Percentiles rank a stretch among this genome's conserved stretches.
These are phyloP conservation scores for Rhodophaea formosa DNA, from an alignment of 2,888 invertebrate species.

Conservation along the genomic window DNA sequence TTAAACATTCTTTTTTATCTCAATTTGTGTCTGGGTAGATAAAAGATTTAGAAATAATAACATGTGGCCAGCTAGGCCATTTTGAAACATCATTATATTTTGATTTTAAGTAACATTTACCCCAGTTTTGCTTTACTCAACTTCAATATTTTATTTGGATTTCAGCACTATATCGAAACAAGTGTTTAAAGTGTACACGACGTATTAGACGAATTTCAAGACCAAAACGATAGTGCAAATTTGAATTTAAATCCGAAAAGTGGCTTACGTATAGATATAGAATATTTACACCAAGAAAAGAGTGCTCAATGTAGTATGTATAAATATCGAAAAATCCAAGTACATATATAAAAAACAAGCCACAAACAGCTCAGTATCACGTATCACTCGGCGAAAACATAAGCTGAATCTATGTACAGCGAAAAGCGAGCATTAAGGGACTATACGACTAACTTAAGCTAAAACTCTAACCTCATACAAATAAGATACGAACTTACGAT, in stretches of 20 bases:
- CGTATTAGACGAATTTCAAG: conserved; percentile 23
- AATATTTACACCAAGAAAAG: conserved; percentile 59
- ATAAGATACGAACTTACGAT: conserved; percentile 52
- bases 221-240: conserved; percentile 44
- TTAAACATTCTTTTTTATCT: no score
- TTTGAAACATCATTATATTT: no score
- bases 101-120: no score
- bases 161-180: conserved; percentile 18
- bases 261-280: conserved; percentile 53
- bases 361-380: conserved; percentile 34
- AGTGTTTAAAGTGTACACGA: conserved; percentile 1
- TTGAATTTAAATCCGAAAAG: conserved; percentile 46
- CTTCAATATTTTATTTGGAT: conserved; percentile 14
- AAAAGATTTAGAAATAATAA: no score
- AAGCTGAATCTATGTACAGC: conserved; percentile 56
- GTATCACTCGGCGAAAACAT: conserved; percentile 40
- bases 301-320: conserved; percentile 40
- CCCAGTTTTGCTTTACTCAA: no score
- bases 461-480: conserved; percentile 46
- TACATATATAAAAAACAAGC: conserved; percentile 47
- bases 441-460: conserved; percentile 52
- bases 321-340: conserved; percentile 60
- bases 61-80: no score
- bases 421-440: conserved; percentile 47
- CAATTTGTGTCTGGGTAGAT: no score